phyloP scores from a whole-genome alignment of 2,888 invertebrate genomes.

The Hydriomena furcata region DNA sequence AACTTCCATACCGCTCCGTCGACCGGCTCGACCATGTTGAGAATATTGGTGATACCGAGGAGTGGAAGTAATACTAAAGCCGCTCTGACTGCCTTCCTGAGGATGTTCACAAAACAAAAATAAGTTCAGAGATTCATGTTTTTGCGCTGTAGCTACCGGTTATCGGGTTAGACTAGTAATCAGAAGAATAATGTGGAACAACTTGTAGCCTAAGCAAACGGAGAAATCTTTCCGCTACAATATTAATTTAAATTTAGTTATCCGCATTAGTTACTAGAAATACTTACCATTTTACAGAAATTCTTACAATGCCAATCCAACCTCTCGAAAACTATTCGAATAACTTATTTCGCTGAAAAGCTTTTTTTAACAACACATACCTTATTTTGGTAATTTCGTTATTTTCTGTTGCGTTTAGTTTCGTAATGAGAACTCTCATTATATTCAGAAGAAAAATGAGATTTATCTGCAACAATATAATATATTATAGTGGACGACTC shows the following conservation, averaged over 20 bases:
- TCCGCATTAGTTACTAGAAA: too few relatives aligned
- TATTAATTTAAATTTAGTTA: too few relatives aligned
- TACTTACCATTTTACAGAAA: too few relatives aligned
- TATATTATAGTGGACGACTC: background rate
- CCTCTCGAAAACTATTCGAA: background rate
- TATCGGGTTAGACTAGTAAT: too few relatives aligned
- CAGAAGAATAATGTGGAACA: too few relatives aligned
- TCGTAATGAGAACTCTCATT: conserved; percentile 89
- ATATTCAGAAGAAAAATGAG: conserved; percentile 91
- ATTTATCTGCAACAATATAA: conserved; percentile 86
- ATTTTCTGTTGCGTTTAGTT: conserved; percentile 88
- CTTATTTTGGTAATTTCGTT: conserved; percentile 89
- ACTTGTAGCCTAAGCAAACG: too few relatives aligned
- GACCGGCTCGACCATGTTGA: conserved; percentile 88
- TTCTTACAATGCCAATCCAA: too few relatives aligned
- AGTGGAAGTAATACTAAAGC: conserved; percentile 91
- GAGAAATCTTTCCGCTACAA: too few relatives aligned
- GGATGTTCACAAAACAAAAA: conserved; percentile 4
- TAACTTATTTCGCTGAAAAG: background rate
- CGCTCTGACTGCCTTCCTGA: conserved; percentile 91
- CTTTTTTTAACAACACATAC: conserved; percentile 62
- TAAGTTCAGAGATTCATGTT: too few relatives aligned
- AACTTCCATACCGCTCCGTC: conserved; percentile 87
- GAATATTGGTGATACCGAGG: conserved; percentile 90
- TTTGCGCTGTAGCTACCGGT: too few relatives aligned